Base-by-base conservation (phyloP, 1,140 invertebrate genomes). In the Epicauta chinensis region DNA sequence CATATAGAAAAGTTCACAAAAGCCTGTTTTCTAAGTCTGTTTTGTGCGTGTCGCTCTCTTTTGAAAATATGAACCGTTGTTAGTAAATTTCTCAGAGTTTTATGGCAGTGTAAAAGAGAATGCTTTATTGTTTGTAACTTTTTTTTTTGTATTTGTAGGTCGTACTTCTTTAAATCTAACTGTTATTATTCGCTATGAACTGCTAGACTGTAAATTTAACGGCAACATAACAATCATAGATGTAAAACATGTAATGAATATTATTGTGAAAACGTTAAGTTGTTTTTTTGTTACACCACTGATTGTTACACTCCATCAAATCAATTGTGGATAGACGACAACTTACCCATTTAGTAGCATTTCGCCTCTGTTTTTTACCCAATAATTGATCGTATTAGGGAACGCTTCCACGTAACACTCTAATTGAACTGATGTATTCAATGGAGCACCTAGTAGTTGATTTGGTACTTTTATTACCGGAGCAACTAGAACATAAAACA, bases 361-460 rank as follows among this genome's bases (percentile, higher is more conserved):
- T 68, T 87, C 83, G 32, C 81, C 81, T 14, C 81, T 72, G 59
- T 88, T 86, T 66, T 83, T 86, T 53, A 86, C 77, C 88, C 88
- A 92, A 71, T 87, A 89, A 71, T 87, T 90, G 56, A 89, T 83
- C 16, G 86, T 86, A 53, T 87, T 86, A 3, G 89, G 89, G 60
- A 83, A 88, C 1, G 89, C 88, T 65, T 90, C 87, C 30, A 91
- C 84, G 65, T 85, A 81, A 69, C 88, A 91, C 65, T 88, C 83
- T 40, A 92, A 74, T 61, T 83, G 80, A 29, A 92, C 87, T 65
- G 89, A 81, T 2, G 84, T 88, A 38, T 83, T 86, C 30, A 89
- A 68, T 29, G 88, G 88, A 2, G 87, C 84, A 12, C 88, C 88
- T 17, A 91, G 70, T 56, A 91, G 75, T 71, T 92, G 89, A 71